These are phyloP conservation scores for Acronicta leporina DNA, from an alignment of 2,888 invertebrate genomes.

Conservation along the genomic window DNA sequence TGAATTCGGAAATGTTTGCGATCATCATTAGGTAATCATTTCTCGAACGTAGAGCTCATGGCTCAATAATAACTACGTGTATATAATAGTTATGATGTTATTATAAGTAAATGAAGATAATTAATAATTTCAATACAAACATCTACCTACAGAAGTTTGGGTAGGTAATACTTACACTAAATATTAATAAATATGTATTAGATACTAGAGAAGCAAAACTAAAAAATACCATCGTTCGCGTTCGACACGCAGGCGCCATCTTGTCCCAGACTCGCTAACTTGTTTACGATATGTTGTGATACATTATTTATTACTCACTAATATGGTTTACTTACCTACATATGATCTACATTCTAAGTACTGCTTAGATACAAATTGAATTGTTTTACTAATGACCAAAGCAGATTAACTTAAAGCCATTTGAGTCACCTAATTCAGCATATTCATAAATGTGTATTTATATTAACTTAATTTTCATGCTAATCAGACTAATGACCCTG, in stretches of 20 bases:
- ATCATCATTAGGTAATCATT: too few relatives aligned
- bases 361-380: conserved; percentile 17
- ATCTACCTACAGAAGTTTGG: conserved; percentile 17
- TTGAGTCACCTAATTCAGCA: neutral
- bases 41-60: too few relatives aligned
- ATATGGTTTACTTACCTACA: conserved; percentile 24
- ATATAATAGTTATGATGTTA: too few relatives aligned
- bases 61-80: too few relatives aligned
- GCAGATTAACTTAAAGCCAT: conserved; percentile 18
- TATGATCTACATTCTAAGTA: conserved; percentile 3
- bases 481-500: too few relatives aligned
- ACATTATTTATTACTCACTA: conserved; percentile 36
- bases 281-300: conserved; percentile 20
- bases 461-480: neutral
- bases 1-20: too few relatives aligned
- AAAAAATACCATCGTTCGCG: conserved; percentile 36
- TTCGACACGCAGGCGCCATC: conserved; percentile 36
- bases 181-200: conserved; percentile 16
- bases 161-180: conserved; percentile 17
- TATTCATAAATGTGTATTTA: neutral
- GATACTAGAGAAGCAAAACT: conserved; percentile 13
- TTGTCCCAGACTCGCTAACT: conserved; percentile 32
- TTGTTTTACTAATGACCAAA: conserved; percentile 15
- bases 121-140: too few relatives aligned
- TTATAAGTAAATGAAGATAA: too few relatives aligned